A percentile compares a stretch with the other conserved stretches of the same genome.
Evolutionary conservation across 2,888 invertebrate genomes (phyloP).

Genomic region (Eupithecia inturbata): DNA sequence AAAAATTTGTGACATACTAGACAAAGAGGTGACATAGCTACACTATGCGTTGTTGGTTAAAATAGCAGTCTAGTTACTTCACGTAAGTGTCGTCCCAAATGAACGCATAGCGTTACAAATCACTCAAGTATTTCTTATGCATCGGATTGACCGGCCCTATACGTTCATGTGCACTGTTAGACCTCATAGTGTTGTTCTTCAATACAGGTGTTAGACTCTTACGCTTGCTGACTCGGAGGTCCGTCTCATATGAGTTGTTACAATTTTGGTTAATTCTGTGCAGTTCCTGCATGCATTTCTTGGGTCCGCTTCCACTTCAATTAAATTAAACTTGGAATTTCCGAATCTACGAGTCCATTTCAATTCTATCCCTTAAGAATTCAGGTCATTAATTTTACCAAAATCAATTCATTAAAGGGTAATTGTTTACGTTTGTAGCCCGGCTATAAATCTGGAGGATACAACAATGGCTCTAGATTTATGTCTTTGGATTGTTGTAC

Average conservation of each 20-base stretch:
- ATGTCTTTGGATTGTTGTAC: conserved; percentile 36
- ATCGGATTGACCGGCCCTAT: too few relatives aligned
- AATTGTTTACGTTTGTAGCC: conserved; percentile 61
- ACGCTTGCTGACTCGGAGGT: too few relatives aligned
- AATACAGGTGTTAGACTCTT: too few relatives aligned
- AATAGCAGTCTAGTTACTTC: too few relatives aligned
- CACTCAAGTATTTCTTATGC: too few relatives aligned
- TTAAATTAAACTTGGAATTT: background rate
- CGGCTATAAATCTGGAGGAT: conserved; percentile 59
- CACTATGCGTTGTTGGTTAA: too few relatives aligned
- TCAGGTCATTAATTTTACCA: conserved; percentile 32
- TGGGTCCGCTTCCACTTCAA: background rate
- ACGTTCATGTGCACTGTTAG: too few relatives aligned
- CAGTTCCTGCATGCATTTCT: background rate
- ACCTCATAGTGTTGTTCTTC: too few relatives aligned
- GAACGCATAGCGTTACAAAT: too few relatives aligned
- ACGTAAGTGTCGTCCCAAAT: too few relatives aligned
- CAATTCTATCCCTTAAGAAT: background rate
- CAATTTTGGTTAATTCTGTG: background rate
- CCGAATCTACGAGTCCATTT: background rate
- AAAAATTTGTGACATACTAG: too few relatives aligned
- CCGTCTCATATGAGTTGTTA: background rate
- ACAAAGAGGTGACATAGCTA: too few relatives aligned
- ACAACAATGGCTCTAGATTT: conserved; percentile 56
- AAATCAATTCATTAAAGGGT: conserved; percentile 65